Evolutionary conservation across 2,797 vertebrate genomes (phyloP).

Genomic region (Discoglossus pictus): DNA sequence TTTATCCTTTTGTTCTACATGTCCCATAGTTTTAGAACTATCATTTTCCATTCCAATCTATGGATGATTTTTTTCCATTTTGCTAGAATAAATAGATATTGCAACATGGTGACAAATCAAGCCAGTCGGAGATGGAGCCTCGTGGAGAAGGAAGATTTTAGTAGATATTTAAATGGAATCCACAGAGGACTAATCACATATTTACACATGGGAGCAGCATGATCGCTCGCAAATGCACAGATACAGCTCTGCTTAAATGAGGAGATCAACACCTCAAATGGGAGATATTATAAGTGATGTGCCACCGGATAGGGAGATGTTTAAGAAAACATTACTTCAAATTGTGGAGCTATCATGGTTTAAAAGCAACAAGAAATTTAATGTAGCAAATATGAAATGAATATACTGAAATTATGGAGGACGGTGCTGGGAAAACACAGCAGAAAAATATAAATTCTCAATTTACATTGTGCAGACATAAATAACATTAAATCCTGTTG

Average conservation of each 20-base stretch:
- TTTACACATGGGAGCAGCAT: slow-evolving; percentile 47
- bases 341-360: no score
- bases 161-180: slow-evolving; percentile 54
- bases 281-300: not conserved
- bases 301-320: no score
- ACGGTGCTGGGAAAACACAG: no score
- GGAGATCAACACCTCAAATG: slow-evolving; percentile 9
- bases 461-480: no score
- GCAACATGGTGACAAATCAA: slow-evolving; percentile 58
- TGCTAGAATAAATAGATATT: slow-evolving; percentile 56
- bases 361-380: no score
- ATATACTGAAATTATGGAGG: no score
- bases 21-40: slow-evolving; percentile 54
- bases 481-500: no score
- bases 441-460: no score
- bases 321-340: no score
- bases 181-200: slow-evolving; percentile 52
- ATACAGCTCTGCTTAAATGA: not conserved
- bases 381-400: no score
- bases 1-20: slow-evolving; percentile 34
- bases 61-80: slow-evolving; percentile 54
- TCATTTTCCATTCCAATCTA: slow-evolving; percentile 53
- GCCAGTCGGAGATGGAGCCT: slow-evolving; percentile 51
- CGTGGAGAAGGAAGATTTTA: slow-evolving; percentile 20
- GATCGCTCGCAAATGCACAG: not conserved